Evolutionary conservation across 2,888 invertebrate species (phyloP).

Genomic region (Parochlus steinenii): DNA sequence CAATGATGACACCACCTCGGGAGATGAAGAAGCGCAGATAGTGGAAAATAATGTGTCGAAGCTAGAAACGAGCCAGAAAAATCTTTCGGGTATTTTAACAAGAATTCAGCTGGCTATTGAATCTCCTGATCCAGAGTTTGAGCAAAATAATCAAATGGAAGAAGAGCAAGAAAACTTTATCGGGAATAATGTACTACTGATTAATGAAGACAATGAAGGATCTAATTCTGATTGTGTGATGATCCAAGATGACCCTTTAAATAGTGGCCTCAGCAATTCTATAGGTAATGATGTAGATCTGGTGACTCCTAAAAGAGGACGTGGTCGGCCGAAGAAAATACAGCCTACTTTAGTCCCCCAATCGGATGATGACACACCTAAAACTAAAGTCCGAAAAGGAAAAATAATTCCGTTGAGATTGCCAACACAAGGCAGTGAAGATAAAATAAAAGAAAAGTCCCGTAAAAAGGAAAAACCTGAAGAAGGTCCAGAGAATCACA

Average conservation of each 20-base stretch:
- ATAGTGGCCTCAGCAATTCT: conserved; percentile 33
- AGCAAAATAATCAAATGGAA: too few relatives aligned
- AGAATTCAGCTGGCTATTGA: too few relatives aligned
- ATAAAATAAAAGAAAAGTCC: too few relatives aligned
- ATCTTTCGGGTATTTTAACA: too few relatives aligned
- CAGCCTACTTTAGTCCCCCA: conserved; percentile 23
- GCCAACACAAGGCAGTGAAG: neutral
- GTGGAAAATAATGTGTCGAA: too few relatives aligned
- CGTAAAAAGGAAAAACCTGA: conserved; percentile 17
- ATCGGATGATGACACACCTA: conserved; percentile 25
- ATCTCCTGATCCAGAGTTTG: too few relatives aligned
- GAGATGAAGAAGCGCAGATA: too few relatives aligned
- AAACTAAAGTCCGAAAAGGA: conserved; percentile 2
- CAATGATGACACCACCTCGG: too few relatives aligned
- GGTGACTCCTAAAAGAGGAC: conserved; percentile 23
- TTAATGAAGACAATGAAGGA: too few relatives aligned
- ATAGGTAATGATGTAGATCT: conserved; percentile 24
- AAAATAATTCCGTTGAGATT: conserved; percentile 2
- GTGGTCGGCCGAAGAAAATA: conserved; percentile 34
- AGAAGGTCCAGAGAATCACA: conserved; percentile 22
- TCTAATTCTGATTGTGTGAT: conserved; percentile 27
- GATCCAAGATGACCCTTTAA: conserved; percentile 30
- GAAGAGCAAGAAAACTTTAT: too few relatives aligned
- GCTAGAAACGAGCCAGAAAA: too few relatives aligned
- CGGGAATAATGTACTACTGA: too few relatives aligned